Base-by-base conservation (phyloP, 2,888 invertebrate genomes). In the Itoplectis maculator region DNA sequence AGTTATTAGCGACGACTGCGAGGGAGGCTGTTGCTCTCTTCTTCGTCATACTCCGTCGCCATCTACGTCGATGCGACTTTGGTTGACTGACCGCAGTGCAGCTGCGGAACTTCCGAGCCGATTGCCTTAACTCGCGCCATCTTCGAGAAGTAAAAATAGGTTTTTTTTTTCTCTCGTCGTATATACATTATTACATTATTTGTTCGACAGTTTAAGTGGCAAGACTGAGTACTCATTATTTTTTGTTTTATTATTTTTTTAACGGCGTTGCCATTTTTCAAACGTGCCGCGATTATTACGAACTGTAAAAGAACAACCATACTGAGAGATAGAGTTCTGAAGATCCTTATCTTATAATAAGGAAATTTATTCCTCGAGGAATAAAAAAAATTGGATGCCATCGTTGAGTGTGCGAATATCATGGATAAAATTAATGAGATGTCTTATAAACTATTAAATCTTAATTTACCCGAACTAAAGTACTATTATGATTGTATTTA, bases 71-170 rank as follows among this genome's bases (percentile, higher is more conserved):
- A 29, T 29, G 2, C 18, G 79, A 66, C 85, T 88, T 88, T 88
- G 88, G 88, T 87, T 87, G 88, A 87, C 82, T 86, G 88, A 88
- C 87, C 82, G 82, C 81, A 61, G 54, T 81, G 83, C 83, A 83
- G 83, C 84, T 84, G 84, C 86, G 37, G 73, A 75, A 63, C 69
- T 73, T 70, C 72, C 75, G 61, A 78, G 65, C 69, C 72, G 79
- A 82, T 79, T 82, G 79, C 82, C 79, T 82, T 79, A 79, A 82
- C 82, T 65, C 18, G 20, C 42, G 37, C 47, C 11, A 45, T 75
- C 65, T 72, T 59, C n/a, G n/a, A n/a, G n/a, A n/a, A n/a, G n/a
- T n/a, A n/a, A n/a, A n/a, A n/a, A n/a, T n/a, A n/a, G n/a, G n/a
- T n/a, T n/a, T n/a, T n/a, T n/a, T n/a, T n/a, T n/a, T n/a, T n/a